A percentile compares a stretch with the other conserved stretches of the same genome.
These are phyloP conservation scores for Ceratoteleas bidentatus DNA, from an alignment of 1,140 invertebrate genomes.

Conservation along the genomic window DNA sequence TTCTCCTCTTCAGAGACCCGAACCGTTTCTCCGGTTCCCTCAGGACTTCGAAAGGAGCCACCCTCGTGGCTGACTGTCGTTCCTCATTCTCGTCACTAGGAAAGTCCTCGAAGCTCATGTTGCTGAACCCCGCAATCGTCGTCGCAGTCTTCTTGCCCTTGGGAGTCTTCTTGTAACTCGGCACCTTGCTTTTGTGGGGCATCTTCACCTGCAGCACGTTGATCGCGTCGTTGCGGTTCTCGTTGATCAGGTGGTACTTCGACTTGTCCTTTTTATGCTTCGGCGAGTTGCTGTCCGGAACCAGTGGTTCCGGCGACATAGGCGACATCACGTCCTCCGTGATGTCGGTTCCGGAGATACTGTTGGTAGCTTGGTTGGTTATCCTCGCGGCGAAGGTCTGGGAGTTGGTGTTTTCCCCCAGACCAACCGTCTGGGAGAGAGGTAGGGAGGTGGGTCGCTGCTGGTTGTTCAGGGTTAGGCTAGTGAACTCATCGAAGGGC, in stretches of 20 bases:
- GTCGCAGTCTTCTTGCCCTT: constrained; percentile 71
- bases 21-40: constrained; percentile 85
- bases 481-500: constrained; percentile 82
- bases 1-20: constrained; percentile 84
- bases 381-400: constrained; percentile 66
- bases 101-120: constrained; percentile 91
- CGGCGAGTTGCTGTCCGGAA: constrained; percentile 60
- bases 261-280: constrained; percentile 80
- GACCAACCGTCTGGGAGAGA: constrained; percentile 70
- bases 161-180: constrained; percentile 70
- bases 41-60: constrained; percentile 86
- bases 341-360: constrained; percentile 63
- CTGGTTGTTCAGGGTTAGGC: constrained; percentile 70
- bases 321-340: constrained; percentile 66
- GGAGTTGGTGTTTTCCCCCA: constrained; percentile 69
- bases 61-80: constrained; percentile 68
- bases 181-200: constrained; percentile 69
- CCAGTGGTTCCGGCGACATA: constrained; percentile 75
- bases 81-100: constrained; percentile 85
- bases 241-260: constrained; percentile 82
- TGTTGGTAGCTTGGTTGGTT: constrained; percentile 69
- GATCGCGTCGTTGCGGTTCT: constrained; percentile 70
- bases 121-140: constrained; percentile 84
- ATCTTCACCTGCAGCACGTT: constrained; percentile 71
- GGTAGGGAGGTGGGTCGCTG: constrained; percentile 75